These are phyloP conservation scores for Sialis lutaria DNA, from an alignment of 2,888 invertebrate genomes.

Conservation along the genomic window DNA sequence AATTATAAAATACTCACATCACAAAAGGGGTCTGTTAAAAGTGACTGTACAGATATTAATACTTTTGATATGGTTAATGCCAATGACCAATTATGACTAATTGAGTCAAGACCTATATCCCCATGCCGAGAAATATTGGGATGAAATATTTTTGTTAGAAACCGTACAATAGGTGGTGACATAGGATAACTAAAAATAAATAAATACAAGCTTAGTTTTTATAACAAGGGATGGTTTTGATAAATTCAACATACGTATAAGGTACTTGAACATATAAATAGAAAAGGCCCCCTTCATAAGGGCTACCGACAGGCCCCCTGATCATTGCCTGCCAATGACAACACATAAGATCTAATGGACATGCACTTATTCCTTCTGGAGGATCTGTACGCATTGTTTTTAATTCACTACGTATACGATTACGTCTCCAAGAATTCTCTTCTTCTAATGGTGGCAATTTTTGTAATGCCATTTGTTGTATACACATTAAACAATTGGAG, in stretches of 20 bases:
- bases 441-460: conserved; percentile 53
- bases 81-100: conserved; percentile 92
- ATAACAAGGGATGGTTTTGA: neutral
- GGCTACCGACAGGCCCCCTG: conserved; percentile 79
- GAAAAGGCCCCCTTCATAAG: conserved; percentile 88
- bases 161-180: conserved; percentile 79
- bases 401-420: conserved; percentile 62
- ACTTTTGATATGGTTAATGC: conserved; percentile 82
- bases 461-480: conserved; percentile 68
- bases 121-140: conserved; percentile 91
- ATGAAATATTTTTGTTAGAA: conserved; percentile 84
- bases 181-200: conserved; percentile 54
- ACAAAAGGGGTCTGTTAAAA: conserved; percentile 79
- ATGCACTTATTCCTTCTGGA: conserved; percentile 71
- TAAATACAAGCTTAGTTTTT: conserved; percentile 2
- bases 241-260: conserved; percentile 35
- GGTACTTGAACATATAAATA: conserved; percentile 82
- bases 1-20: conserved; percentile 33
- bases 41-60: conserved; percentile 71
- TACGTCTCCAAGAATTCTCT: conserved; percentile 68
- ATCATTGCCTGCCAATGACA: conserved; percentile 92
- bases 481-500: conserved; percentile 72
- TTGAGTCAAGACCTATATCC: conserved; percentile 88
- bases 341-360: conserved; percentile 59
- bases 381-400: conserved; percentile 54